phyloP scores from a whole-genome alignment of 1,140 invertebrate genomes.

The Leptestheria dahalacensis region DNA sequence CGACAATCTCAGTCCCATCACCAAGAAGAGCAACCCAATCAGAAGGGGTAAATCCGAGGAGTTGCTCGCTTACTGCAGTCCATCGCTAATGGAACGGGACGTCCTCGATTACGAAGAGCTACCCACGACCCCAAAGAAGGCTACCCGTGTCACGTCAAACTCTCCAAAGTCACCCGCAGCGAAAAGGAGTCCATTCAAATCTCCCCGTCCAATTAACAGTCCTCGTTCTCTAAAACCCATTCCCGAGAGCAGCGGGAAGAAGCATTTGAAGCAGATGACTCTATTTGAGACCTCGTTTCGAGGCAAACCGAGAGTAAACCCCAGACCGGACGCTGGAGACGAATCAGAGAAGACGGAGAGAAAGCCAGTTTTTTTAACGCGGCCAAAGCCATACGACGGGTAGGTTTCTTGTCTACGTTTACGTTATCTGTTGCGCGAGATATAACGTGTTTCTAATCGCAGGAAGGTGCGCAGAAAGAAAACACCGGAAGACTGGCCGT shows the following conservation, averaged over 20 bases:
- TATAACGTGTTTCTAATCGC: not conserved
- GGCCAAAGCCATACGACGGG: too few species aligned
- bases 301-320: too few species aligned
- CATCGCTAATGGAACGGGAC: not conserved
- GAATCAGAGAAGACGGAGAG: too few species aligned
- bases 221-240: not conserved
- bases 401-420: too few species aligned
- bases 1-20: too few species aligned
- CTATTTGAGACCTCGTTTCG: not conserved
- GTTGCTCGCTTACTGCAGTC: not conserved
- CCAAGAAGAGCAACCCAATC: not conserved
- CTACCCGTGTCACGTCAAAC: not conserved
- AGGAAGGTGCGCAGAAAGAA: not conserved
- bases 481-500: not conserved
- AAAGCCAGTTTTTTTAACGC: too few species aligned
- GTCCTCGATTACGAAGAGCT: not conserved
- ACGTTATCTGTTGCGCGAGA: too few species aligned
- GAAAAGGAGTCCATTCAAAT: not conserved
- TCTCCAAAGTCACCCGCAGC: not conserved
- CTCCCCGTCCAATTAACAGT: not conserved
- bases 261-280: not conserved
- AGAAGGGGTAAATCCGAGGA: not conserved
- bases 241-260: not conserved
- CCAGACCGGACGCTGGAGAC: too few species aligned
- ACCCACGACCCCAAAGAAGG: not conserved